Evolutionary conservation across 2,113 vertebrate genomes (phyloP).

Genomic region (Lophotis ruficrista): DNA sequence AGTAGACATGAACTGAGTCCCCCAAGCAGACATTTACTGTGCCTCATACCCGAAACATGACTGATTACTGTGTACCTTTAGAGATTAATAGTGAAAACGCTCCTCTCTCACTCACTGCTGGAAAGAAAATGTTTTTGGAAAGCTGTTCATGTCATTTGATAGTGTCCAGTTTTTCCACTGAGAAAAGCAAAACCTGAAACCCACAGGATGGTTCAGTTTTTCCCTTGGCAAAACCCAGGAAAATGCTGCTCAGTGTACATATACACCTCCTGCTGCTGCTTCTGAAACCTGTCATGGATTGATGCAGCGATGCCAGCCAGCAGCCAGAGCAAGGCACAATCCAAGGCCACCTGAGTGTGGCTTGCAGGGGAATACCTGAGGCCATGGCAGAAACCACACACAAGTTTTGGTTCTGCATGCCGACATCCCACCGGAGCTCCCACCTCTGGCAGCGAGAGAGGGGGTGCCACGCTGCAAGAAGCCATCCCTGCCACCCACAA

Average conservation of each 20-base stretch:
- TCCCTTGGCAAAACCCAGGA: slow-evolving; percentile 20
- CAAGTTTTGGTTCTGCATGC: background rate
- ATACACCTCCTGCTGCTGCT: background rate
- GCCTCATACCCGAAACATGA: background rate
- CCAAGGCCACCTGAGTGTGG: background rate
- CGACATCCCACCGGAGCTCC: accelerated
- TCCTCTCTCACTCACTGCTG: background rate
- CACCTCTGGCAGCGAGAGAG: background rate
- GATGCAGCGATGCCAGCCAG: background rate
- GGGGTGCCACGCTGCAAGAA: background rate
- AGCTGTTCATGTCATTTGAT: background rate
- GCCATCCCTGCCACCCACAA: background rate
- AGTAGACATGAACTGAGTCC: background rate
- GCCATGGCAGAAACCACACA: background rate
- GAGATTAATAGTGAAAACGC: background rate
- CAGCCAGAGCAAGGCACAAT: background rate
- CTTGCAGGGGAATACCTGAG: background rate
- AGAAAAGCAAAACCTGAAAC: slow-evolving; percentile 33
- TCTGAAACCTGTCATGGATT: background rate
- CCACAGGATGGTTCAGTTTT: background rate
- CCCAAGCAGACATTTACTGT: background rate
- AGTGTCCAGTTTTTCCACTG: slow-evolving; percentile 48
- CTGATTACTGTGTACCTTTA: background rate
- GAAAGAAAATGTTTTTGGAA: slow-evolving; percentile 33
- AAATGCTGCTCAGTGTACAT: background rate